Evolutionary conservation across 2,113 vertebrate genomes (phyloP).

Genomic region (Apus apus): DNA sequence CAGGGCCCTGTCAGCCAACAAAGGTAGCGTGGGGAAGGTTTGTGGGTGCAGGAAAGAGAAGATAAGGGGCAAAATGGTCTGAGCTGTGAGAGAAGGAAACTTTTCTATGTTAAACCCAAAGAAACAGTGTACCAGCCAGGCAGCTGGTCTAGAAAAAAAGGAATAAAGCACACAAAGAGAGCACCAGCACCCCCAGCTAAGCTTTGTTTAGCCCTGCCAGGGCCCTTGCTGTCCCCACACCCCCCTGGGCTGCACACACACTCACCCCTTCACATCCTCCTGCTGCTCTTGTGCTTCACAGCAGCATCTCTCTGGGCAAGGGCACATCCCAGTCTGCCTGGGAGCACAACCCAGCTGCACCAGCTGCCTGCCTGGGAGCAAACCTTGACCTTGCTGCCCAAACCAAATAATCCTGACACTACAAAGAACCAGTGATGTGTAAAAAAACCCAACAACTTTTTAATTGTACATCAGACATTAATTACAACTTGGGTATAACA

Average conservation of each 20-base stretch:
- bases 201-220: not conserved
- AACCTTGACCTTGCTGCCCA: not conserved
- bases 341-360: not conserved
- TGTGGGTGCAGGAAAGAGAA: not conserved
- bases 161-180: fast-evolving
- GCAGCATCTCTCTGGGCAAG: not conserved
- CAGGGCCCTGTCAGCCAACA: not conserved
- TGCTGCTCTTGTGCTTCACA: not conserved
- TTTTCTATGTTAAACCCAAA: not conserved
- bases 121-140: not conserved
- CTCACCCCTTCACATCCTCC: not conserved
- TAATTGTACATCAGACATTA: constrained; percentile 69
- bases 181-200: not conserved
- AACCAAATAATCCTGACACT: not conserved
- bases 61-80: too few species aligned
- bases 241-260: fast-evolving
- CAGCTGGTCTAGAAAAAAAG: not conserved
- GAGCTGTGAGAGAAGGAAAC: not conserved
- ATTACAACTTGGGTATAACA: constrained; percentile 75
- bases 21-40: not conserved
- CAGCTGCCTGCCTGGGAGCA: not conserved
- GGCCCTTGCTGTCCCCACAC: not conserved
- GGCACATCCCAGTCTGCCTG: not conserved
- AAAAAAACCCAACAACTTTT: constrained; percentile 10
- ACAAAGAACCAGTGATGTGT: not conserved